These are phyloP conservation scores for Sylvicapra grimmia DNA, from an alignment of 2,113 vertebrate genomes.

Conservation along the genomic window DNA sequence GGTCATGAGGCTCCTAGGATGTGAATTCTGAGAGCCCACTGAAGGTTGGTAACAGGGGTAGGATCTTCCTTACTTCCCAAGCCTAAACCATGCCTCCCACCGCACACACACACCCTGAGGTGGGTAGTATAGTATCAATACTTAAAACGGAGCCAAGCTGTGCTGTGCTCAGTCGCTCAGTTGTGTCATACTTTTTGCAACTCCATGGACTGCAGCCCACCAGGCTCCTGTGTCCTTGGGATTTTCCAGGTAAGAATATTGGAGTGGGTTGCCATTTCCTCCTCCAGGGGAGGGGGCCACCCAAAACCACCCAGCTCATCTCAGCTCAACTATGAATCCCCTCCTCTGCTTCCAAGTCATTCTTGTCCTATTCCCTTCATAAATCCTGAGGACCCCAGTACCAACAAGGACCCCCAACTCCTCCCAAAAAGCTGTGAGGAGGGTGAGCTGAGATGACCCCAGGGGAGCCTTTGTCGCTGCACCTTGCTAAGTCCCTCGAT, in stretches of 20 bases:
- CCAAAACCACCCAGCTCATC: not conserved
- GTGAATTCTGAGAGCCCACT: not conserved
- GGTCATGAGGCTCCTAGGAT: not conserved
- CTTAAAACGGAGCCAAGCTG: not conserved
- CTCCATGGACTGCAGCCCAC: not conserved
- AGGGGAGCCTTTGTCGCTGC: not conserved
- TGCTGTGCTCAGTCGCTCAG: not conserved
- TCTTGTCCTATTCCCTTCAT: not conserved
- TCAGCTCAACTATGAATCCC: not conserved
- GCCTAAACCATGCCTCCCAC: not conserved
- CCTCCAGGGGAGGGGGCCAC: not conserved
- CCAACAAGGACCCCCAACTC: not conserved
- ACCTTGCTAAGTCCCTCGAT: not conserved
- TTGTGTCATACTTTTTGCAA: not conserved
- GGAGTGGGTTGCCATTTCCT: not conserved
- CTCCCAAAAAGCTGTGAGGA: not conserved
- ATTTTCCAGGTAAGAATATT: not conserved
- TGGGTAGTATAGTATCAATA: not conserved
- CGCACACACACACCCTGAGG: not conserved
- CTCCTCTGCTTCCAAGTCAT: not conserved
- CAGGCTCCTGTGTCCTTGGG: not conserved
- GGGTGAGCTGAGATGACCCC: not conserved
- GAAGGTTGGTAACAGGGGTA: not conserved
- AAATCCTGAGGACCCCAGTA: not conserved
- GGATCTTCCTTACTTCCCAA: not conserved